phyloP scores from a whole-genome alignment of 2,113 vertebrate genomes.

The Axis porcinus region DNA sequence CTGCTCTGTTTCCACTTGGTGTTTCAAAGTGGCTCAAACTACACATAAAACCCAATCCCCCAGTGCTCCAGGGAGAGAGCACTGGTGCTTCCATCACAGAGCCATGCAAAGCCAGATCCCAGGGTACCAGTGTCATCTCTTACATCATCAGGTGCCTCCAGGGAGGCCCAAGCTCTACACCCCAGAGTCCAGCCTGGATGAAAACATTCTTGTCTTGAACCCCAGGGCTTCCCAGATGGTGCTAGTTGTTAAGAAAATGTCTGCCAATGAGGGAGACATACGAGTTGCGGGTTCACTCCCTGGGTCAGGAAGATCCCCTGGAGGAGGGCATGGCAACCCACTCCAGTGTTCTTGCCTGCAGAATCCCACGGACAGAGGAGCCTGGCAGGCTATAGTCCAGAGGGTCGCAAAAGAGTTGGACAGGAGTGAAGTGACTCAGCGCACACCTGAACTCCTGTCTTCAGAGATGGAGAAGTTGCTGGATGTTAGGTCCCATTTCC shows the following conservation, averaged over 20 bases:
- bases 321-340: not conserved
- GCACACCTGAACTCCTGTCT: not conserved
- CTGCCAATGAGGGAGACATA: not conserved
- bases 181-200: not conserved
- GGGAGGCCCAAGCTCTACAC: not conserved
- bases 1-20: not conserved
- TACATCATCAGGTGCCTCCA: accelerated
- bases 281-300: not conserved
- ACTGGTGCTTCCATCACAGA: accelerated
- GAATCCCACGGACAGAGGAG: not conserved
- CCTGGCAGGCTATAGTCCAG: not conserved
- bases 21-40: not conserved
- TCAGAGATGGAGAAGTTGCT: not conserved
- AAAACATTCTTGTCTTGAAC: not conserved
- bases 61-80: not conserved
- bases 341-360: not conserved
- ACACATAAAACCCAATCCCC: not conserved
- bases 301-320: not conserved
- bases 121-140: not conserved
- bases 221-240: not conserved
- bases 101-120: accelerated
- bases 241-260: not conserved
- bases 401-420: not conserved
- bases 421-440: not conserved
- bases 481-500: not conserved